Percentiles rank a stretch among this genome's conserved stretches.
Conservation (phyloP, 2,797 vertebrate species). For the Myotis myotis region DNA sequence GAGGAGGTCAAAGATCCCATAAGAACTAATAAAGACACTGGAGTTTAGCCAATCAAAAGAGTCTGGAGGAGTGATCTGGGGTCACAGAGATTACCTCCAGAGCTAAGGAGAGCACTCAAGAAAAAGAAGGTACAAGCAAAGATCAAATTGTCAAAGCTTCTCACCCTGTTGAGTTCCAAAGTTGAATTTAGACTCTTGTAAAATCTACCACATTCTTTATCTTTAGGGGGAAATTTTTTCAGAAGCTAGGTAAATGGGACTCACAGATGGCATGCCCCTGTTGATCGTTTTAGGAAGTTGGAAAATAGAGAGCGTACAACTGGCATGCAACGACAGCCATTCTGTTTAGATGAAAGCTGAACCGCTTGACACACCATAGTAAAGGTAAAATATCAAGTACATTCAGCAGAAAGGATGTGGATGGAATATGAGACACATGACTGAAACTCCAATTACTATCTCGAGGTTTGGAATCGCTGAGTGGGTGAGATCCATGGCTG, state of each 20-base stretch:
- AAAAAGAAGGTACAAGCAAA: background rate
- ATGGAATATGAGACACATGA: background rate
- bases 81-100: conserved; percentile 42
- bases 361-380: background rate
- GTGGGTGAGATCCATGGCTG: conserved; percentile 48
- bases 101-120: background rate
- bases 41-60: conserved; percentile 49
- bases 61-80: conserved; percentile 8
- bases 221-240: background rate
- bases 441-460: background rate
- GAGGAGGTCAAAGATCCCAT: conserved; percentile 26
- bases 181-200: background rate
- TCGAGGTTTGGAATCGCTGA: conserved; percentile 61
- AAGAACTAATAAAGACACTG: background rate
- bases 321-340: background rate
- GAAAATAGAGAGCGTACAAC: background rate
- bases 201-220: background rate
- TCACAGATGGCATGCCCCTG: background rate
- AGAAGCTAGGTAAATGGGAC: background rate
- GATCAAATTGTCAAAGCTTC: conserved; percentile 22
- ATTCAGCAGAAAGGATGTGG: conserved; percentile 44
- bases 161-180: background rate
- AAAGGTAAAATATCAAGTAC: background rate
- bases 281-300: background rate
- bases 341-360: conserved; percentile 22